Evolutionary conservation across 2,797 vertebrate species (phyloP), one percentile per base, ranked within the genome.

Genomic region (Myoxocephalus aenaeus): DNA sequence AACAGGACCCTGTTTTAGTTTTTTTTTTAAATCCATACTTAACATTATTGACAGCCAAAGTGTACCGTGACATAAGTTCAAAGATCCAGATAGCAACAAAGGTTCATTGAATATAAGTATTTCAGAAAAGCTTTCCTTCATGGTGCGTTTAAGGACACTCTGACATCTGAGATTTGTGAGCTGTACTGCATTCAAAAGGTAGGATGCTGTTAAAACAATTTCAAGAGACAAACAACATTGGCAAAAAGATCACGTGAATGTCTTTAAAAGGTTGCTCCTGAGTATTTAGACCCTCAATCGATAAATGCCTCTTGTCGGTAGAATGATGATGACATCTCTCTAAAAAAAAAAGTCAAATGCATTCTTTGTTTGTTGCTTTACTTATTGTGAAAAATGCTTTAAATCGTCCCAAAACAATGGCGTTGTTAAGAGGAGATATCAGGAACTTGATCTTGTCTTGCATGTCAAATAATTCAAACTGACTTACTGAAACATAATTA

Each of bases 1-100:
- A 75, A 65, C 61, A 67, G 68, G n/a, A n/a, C n/a, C n/a, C n/a
- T n/a, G n/a, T n/a, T n/a, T n/a, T 83, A 83, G 48, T 79, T 88
- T 89, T 78, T 73, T 89, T 78, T 73, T 65, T 53, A 64, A 73
- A 13, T 65, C 20, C n/a, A 73, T 66, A 27, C 2, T 29, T 73
- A 40, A 54, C 13, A 42, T 20, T 57, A 51, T 38, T 22, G 36
- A n/a, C 13, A 61, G 36, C 32, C 36, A 66, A 40, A 58, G 25
- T 66, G 34, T 15, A 48, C 13, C 15, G 25, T 12, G 48, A 5
- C 29, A 22, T n/a, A n/a, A 51, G 11, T 25, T 51, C 5, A 63
- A 50, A 51, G n/a, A 12, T 62, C 15, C 12, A 63, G 34, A 42
- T 3, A 50, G 18, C 3, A n/a, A 42, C 14, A 7, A 2, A 25